Conservation (phyloP, 2,113 vertebrate genomes). For the Seriola rivoliana region DNA sequence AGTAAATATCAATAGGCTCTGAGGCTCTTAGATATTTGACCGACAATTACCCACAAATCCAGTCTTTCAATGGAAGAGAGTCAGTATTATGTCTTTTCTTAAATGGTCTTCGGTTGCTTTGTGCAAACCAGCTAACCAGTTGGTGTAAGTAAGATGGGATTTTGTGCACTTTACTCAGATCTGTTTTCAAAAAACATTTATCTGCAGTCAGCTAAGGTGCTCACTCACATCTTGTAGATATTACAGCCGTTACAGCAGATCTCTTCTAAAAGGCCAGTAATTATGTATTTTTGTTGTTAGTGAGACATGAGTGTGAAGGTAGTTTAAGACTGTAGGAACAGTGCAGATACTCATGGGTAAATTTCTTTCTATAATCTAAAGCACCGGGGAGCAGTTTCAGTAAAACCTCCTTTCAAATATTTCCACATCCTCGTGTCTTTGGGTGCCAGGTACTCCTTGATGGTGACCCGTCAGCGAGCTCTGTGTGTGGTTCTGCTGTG, state of each 20-base stretch:
- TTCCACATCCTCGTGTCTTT: constrained; percentile 27
- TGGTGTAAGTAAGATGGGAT: not conserved
- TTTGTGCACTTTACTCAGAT: not conserved
- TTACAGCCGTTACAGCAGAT: not conserved
- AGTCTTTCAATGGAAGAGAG: constrained; percentile 11
- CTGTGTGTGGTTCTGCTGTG: constrained; percentile 79
- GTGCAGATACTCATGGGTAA: not conserved
- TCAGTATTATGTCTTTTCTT: not conserved
- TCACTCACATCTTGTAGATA: not conserved
- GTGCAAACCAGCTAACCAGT: not conserved
- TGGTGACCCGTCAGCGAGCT: constrained; percentile 77
- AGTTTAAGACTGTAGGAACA: not conserved
- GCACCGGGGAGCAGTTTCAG: not conserved
- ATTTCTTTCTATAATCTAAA: constrained; percentile 11
- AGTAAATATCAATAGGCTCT: constrained; percentile 27
- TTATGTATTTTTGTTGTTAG: constrained; percentile 9
- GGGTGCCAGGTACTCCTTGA: constrained; percentile 74
- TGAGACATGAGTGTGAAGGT: not conserved
- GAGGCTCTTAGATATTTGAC: constrained; percentile 19
- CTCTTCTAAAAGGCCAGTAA: not conserved
- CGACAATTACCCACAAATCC: constrained; percentile 22
- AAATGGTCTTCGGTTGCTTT: not conserved
- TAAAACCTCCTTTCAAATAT: not conserved
- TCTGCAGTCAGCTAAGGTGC: not conserved
- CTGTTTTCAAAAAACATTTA: not conserved